phyloP scores from a whole-genome alignment of 2,888 invertebrate genomes.

The Lasioglossum pauxillum region DNA sequence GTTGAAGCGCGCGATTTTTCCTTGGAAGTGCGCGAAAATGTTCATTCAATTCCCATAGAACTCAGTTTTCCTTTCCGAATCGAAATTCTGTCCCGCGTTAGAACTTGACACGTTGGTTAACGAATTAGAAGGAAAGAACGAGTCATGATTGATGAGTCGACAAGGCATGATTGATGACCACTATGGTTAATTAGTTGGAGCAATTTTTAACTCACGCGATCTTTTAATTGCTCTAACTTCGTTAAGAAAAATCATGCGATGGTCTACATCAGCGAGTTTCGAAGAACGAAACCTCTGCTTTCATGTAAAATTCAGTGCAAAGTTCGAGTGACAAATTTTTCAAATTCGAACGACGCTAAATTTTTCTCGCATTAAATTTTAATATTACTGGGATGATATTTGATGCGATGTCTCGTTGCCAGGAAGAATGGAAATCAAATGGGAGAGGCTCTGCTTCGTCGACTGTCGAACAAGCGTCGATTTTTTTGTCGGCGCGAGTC shows the following conservation, averaged over 20 bases:
- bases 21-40: neutral
- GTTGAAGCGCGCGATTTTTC: neutral
- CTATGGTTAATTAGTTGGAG: neutral
- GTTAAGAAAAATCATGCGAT: neutral
- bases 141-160: neutral
- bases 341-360: no score
- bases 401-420: neutral
- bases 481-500: neutral
- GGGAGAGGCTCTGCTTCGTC: neutral
- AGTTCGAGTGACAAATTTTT: no score
- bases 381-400: neutral
- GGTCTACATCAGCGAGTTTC: no score
- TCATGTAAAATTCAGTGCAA: neutral
- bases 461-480: neutral
- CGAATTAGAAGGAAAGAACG: neutral
- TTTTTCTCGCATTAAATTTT: neutral
- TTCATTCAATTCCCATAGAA: neutral
- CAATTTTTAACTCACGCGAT: conserved; percentile 8
- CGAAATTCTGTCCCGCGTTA: neutral
- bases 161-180: neutral
- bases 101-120: neutral
- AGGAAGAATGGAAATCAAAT: neutral
- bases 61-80: neutral
- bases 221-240: neutral
- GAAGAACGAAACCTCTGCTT: neutral